Evolutionary conservation across 2,797 vertebrate genomes (phyloP).

Genomic region (Clarias fuscus): DNA sequence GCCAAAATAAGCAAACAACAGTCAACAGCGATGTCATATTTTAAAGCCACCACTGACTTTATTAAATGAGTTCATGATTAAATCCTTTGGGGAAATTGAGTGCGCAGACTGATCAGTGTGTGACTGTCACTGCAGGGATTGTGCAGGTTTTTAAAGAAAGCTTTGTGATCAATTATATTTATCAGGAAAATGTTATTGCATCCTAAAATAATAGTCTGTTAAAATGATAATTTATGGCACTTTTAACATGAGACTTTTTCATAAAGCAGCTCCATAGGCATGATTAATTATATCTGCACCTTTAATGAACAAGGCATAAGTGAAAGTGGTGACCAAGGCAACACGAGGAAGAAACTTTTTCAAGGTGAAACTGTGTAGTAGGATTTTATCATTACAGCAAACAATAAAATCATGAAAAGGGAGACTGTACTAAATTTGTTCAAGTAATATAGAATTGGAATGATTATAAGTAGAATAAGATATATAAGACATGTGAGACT

Average conservation of each 20-base stretch:
- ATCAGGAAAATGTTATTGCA: not conserved
- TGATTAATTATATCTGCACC: not conserved
- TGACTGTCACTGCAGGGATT: not conserved
- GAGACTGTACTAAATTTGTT: not conserved
- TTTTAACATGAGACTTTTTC: not conserved
- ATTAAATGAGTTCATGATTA: not conserved
- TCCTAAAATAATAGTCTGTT: not conserved
- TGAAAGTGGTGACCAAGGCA: not conserved
- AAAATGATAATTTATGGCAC: not conserved
- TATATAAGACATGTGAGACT: too few species aligned
- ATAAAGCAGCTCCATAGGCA: not conserved
- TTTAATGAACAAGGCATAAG: not conserved
- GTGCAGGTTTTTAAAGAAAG: not conserved
- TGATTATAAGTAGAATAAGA: not conserved
- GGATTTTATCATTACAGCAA: not conserved
- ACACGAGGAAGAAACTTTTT: not conserved
- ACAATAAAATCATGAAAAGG: not conserved
- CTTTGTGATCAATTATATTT: not conserved
- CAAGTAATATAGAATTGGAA: not conserved
- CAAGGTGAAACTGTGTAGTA: not conserved
- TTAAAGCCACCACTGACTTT: not conserved
- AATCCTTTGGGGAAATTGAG: not conserved
- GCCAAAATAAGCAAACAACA: slow-evolving; percentile 7
- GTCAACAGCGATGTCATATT: not conserved
- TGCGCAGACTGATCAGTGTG: not conserved